These are phyloP conservation scores for Pseudotriccus pelzelni DNA, from an alignment of 2,797 vertebrate species.

Conservation along the genomic window DNA sequence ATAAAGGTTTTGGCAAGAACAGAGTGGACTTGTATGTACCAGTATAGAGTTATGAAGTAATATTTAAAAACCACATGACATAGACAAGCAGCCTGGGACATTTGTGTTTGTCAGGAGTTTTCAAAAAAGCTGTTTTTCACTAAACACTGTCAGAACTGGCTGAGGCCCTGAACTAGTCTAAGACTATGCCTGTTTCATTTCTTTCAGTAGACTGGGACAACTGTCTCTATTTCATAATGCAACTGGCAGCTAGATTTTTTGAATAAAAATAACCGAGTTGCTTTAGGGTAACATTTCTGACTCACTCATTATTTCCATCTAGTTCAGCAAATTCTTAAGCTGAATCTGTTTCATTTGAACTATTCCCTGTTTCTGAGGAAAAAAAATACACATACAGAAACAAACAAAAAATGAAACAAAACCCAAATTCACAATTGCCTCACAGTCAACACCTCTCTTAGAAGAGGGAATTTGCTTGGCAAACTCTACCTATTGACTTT, in stretches of 20 bases:
- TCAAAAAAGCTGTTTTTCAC: background rate
- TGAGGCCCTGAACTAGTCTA: background rate
- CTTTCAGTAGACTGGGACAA: background rate
- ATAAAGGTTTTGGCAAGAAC: background rate
- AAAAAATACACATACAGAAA: background rate
- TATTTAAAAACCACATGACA: background rate
- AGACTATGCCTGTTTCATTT: background rate
- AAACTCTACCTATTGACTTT: background rate
- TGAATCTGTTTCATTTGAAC: background rate
- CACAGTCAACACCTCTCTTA: accelerated
- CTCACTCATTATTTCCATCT: background rate
- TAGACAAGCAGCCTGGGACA: background rate
- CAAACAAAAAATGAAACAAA: background rate
- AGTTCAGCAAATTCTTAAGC: conserved; percentile 13
- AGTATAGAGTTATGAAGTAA: background rate
- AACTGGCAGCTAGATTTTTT: background rate
- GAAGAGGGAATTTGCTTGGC: background rate
- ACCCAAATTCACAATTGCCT: background rate
- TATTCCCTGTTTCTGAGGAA: background rate
- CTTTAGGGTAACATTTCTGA: conserved; percentile 9
- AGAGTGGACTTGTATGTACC: background rate
- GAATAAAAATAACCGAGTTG: background rate
- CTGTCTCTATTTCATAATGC: background rate
- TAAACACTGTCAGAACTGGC: background rate
- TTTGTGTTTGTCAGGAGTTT: background rate